Conservation (phyloP, 2,888 invertebrate genomes). For the Strigamia maritima region DNA sequence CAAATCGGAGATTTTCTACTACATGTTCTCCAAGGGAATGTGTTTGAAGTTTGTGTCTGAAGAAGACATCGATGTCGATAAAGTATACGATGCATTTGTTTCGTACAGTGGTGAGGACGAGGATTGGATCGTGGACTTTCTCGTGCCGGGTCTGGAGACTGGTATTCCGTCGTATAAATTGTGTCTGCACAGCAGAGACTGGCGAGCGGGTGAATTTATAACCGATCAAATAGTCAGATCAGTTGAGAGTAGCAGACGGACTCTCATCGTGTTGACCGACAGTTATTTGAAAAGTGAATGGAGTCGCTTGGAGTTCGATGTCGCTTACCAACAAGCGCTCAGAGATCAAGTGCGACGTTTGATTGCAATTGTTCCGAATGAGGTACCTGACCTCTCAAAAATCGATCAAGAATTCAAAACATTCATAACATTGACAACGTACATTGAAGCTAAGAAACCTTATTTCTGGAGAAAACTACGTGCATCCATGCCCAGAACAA, state of each 20-base stretch:
- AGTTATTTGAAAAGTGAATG: background rate
- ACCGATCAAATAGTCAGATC: background rate
- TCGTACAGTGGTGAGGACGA: background rate
- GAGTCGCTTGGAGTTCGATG: background rate
- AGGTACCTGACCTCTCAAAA: background rate
- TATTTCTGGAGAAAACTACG: background rate
- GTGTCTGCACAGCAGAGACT: background rate
- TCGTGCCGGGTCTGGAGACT: background rate
- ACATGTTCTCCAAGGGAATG: background rate
- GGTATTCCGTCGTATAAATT: slow-evolving; percentile 48
- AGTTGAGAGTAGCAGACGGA: background rate
- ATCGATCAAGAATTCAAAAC: background rate
- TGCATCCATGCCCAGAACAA: slow-evolving; percentile 46
- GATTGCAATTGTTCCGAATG: background rate
- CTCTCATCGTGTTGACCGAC: background rate
- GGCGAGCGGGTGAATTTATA: background rate
- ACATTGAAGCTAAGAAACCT: background rate
- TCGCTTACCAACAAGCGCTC: background rate
- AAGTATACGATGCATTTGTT: background rate
- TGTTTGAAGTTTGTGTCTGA: background rate
- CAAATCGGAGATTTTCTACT: background rate
- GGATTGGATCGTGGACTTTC: background rate
- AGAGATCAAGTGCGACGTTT: background rate
- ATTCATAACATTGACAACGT: background rate
- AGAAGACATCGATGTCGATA: background rate